Base-by-base conservation (phyloP, 2,888 invertebrate species). In the Caradrina kadenii region DNA sequence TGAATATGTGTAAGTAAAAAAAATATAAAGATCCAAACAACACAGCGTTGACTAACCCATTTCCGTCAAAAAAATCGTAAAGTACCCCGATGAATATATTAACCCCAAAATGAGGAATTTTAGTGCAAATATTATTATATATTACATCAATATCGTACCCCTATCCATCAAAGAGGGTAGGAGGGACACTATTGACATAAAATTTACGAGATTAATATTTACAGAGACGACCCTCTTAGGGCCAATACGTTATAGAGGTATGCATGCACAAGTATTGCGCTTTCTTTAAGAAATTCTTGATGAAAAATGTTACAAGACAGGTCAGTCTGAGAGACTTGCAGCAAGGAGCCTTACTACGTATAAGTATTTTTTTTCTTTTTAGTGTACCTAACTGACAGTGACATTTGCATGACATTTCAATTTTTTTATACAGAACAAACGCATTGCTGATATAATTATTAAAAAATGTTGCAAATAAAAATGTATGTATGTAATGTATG, bases 161-260 rank as follows among this genome's bases (percentile, higher is more conserved):
- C 93, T 89, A 94, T 94, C 94, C 93, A 94, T 95, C 94, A 94
- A 87, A 83, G 81, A 86, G 85, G 79, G 86, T 82, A 74, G 54
- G 83, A 87, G 89, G 89, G 88, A 83, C 75, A 82, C 88, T 90
- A 92, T 93, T 93, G 93, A 93, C 93, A 91, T 76, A 90, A 89
- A 94, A 93, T 94, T 94, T 94, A 93, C 91, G 93, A 93, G 92
- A 94, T 94, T 94, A 94, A 94, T 95, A 94, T 95, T 95, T 93
- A 91, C 93, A 87, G 80, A 85, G 82, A 88, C 84, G 85, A 84
- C 84, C 82, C 83, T 73, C 74, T 76, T 56, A 59, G 65, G 61
- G 10, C 19, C 15, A 50, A 64, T 72, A 72, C 59, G 11, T 53
- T 53, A 53, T 19, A 10, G 61, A 74, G 56, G 39, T 73, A 50